Evolutionary conservation across 1,140 invertebrate species (phyloP), one percentile per base, ranked within the genome.

Genomic region (Gyrodactylus salaris): DNA sequence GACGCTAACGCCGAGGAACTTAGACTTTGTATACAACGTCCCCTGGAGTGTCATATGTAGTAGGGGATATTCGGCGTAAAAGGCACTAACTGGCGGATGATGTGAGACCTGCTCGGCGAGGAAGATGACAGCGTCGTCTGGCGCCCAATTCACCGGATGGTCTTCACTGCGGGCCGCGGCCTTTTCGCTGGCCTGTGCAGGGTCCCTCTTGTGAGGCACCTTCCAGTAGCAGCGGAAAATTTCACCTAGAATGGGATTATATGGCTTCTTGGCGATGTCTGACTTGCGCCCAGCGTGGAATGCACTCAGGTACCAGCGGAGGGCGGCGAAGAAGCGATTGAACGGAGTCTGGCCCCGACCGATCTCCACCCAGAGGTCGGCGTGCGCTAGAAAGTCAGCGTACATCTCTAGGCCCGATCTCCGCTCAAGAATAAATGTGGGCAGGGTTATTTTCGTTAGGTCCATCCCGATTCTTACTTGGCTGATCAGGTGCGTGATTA

Each of bases 11-110:
- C 93, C 92, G 27, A 96, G 84, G 82, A 96, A 96, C 82, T 94
- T 94, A 75, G 91, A 94, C 81, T 95, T 96, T 21, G 92, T 96
- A 87, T 89, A 96, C 69, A 96, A 90, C 78, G 90, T 89, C 1
- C 89, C 90, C 77, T 88, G 87, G 80, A 95, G 90, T 78, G 86
- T 87, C 72, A 95, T 89, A 75, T 87, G 85, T 80, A 91, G 92
- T 75, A 86, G 85, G 75, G 86, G 86, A 82, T 92, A 88, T 81
- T 96, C 92, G 72, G 90, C 91, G 84, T 96, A 96, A 82, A 96
- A 96, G 20, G 89, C 92, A 23, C 23, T 0, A 26, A 75, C 25
- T 26, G 80, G 81, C 16, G 80, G 80, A 76, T 82, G 80, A 75
- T 82, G 81, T 20, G 80, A 82, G 0, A 82, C 80, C 75, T 82